These are phyloP conservation scores for Rutilus rutilus DNA, from an alignment of 2,113 vertebrate species.

Conservation along the genomic window DNA sequence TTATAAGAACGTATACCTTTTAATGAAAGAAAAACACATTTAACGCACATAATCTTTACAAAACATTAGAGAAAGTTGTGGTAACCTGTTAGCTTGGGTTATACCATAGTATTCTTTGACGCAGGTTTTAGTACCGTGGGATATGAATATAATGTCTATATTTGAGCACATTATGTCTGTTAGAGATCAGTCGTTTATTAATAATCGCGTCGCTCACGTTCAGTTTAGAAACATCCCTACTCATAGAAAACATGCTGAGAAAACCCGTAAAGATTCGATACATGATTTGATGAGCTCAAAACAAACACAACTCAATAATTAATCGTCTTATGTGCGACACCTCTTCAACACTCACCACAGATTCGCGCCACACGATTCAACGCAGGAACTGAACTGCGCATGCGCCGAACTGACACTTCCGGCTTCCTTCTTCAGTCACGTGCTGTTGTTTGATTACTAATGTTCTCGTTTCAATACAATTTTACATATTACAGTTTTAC, in stretches of 20 bases:
- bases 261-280: neutral
- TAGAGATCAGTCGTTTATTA: neutral
- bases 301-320: neutral
- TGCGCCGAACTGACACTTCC: neutral
- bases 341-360: constrained; percentile 3
- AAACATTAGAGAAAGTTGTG: too few species aligned
- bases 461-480: neutral
- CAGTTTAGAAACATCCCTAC: neutral
- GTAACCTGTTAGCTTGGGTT: neutral
- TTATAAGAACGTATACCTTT: too few species aligned
- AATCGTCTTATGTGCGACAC: neutral
- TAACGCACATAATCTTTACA: too few species aligned
- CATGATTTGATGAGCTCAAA: neutral
- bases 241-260: neutral
- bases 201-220: neutral
- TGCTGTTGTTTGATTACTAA: neutral
- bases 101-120: neutral
- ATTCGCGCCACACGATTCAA: constrained; percentile 36
- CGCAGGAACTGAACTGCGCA: constrained; percentile 28
- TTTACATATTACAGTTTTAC: neutral
- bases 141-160: neutral
- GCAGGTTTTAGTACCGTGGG: neutral
- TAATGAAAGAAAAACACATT: too few species aligned
- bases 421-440: neutral
- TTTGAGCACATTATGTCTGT: too few species aligned